Evolutionary conservation across 2,888 invertebrate species (phyloP).

Genomic region (Pterostichus madidus): DNA sequence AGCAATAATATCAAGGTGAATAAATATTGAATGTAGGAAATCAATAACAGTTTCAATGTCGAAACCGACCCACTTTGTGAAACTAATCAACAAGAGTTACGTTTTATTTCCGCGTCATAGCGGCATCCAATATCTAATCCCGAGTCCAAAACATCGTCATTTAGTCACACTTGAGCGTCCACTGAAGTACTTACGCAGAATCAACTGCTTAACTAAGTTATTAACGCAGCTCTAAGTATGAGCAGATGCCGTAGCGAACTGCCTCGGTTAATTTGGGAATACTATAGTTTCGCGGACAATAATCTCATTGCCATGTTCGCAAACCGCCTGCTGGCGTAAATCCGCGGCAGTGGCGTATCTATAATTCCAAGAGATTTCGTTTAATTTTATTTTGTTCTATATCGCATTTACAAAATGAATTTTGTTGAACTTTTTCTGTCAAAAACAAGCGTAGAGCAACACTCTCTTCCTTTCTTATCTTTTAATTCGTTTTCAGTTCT

Average conservation of each 20-base stretch:
- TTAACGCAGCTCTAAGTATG: conserved; percentile 37
- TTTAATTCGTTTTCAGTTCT: too few species aligned
- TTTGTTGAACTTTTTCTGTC: too few species aligned
- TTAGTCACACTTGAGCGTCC: conserved; percentile 9
- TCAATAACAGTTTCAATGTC: conserved; percentile 38
- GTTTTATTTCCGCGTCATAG: conserved; percentile 6
- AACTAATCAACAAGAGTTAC: conserved; percentile 29
- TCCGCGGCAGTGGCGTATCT: neutral
- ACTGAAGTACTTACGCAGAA: conserved; percentile 35
- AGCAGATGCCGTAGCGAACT: conserved; percentile 16
- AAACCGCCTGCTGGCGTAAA: neutral
- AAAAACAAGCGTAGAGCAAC: too few species aligned
- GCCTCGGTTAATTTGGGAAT: conserved; percentile 54
- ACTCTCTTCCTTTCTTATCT: too few species aligned
- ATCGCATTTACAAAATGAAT: too few species aligned
- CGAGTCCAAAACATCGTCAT: conserved; percentile 13
- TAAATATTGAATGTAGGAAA: conserved; percentile 30
- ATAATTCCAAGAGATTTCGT: too few species aligned
- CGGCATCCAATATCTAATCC: conserved; percentile 2
- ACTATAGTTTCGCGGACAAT: conserved; percentile 44
- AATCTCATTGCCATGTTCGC: conserved; percentile 53
- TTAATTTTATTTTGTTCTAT: too few species aligned
- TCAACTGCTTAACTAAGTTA: conserved; percentile 46
- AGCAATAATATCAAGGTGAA: conserved; percentile 32
- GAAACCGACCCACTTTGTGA: neutral